phyloP scores from a whole-genome alignment of 2,113 vertebrate species.

The Aepyceros melampus region DNA sequence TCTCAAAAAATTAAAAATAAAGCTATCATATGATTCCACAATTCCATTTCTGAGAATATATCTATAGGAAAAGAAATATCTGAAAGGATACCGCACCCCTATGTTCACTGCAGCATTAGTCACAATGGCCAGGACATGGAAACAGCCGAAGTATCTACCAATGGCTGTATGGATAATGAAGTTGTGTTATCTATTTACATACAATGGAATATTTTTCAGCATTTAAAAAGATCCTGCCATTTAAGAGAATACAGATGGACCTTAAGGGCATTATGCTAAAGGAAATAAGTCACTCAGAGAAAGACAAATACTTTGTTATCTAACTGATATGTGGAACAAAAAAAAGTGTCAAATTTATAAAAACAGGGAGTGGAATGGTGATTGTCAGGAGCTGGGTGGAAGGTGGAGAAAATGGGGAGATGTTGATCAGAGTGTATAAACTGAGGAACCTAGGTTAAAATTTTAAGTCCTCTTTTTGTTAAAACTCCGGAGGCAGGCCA shows the following conservation, averaged over 20 bases:
- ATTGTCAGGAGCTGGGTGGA: neutral
- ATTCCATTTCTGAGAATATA: neutral
- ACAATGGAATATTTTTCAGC: neutral
- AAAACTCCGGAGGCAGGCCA: no score
- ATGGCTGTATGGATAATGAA: neutral
- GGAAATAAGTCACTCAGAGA: neutral
- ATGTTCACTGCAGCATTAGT: neutral
- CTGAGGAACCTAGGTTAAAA: no score
- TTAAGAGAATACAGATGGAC: neutral
- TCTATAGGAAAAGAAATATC: neutral
- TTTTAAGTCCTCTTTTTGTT: no score
- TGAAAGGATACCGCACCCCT: neutral
- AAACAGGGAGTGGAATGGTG: neutral
- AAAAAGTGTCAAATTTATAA: neutral
- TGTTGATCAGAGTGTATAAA: neutral
- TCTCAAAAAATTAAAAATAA: neutral
- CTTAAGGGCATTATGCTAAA: neutral
- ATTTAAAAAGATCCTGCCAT: neutral
- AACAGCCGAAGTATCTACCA: neutral
- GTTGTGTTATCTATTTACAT: neutral
- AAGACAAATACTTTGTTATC: neutral
- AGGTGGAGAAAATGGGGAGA: neutral
- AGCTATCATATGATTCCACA: neutral
- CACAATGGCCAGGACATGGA: neutral
- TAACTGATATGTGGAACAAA: neutral